phyloP scores from a whole-genome alignment of 2,888 invertebrate genomes.

The Neoascia interrupta region DNA sequence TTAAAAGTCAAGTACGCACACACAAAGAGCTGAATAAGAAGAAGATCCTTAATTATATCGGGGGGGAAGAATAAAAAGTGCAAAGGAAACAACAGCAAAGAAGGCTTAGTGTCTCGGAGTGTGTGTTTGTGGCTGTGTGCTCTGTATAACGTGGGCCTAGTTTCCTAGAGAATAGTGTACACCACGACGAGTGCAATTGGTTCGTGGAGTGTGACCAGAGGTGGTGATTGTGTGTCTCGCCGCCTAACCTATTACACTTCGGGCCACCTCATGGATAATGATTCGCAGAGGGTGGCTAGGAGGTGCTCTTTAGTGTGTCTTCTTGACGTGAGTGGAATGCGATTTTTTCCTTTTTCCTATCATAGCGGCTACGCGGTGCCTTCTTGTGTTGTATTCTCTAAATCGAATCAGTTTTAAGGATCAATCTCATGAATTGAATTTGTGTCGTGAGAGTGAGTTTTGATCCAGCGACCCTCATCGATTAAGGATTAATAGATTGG shows the following conservation, averaged over 20 bases:
- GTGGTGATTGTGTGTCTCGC: conserved; percentile 53
- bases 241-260: conserved; percentile 25
- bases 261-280: conserved; percentile 13
- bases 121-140: neutral
- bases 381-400: neutral
- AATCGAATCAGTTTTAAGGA: conserved; percentile 38
- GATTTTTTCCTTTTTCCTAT: conserved; percentile 9
- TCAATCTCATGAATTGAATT: conserved; percentile 51
- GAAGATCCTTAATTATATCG: conserved; percentile 56
- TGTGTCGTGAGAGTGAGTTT: conserved; percentile 5
- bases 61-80: neutral
- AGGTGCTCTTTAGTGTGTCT: conserved; percentile 41
- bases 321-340: conserved; percentile 49
- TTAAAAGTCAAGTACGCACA: conserved; percentile 59
- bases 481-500: conserved; percentile 52
- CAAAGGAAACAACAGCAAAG: conserved; percentile 39
- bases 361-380: too few species aligned
- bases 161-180: conserved; percentile 2
- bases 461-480: too few species aligned
- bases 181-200: conserved; percentile 41
- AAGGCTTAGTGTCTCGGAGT: conserved; percentile 41
- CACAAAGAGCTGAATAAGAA: conserved; percentile 7
- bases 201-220: conserved; percentile 56
- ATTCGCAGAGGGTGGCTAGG: conserved; percentile 21
- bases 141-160: conserved; percentile 8